Conservation (phyloP, 2,113 vertebrate genomes). For the Gnathonemus longibarbis region DNA sequence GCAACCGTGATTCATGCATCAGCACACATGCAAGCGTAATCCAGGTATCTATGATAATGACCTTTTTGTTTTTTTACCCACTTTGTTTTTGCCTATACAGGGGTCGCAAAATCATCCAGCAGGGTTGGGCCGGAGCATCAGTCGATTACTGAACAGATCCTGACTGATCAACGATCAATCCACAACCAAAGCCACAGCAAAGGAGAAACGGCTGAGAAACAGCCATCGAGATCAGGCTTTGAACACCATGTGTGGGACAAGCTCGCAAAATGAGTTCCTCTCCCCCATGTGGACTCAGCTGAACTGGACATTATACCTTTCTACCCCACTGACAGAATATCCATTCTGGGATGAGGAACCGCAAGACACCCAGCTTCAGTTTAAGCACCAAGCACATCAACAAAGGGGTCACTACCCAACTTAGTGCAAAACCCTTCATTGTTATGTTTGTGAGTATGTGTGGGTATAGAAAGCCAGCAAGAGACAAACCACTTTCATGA, state of each 20-base stretch:
- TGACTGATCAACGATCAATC: not conserved
- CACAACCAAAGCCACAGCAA: not conserved
- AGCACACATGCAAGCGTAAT: not conserved
- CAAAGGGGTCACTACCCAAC: not conserved
- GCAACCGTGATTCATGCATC: not conserved
- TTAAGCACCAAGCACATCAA: not conserved
- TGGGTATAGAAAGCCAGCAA: not conserved
- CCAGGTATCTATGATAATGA: not conserved
- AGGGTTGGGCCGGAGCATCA: not conserved
- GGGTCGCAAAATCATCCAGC: not conserved
- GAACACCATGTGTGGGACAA: not conserved
- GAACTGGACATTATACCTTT: not conserved
- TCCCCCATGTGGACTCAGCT: not conserved
- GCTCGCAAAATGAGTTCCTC: not conserved
- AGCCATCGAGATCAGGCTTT: not conserved
- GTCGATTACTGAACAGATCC: not conserved
- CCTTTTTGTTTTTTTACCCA: not conserved
- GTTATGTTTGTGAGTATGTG: not conserved
- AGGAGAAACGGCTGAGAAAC: not conserved
- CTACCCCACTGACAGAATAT: not conserved
- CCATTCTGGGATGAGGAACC: not conserved
- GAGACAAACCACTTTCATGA: not conserved
- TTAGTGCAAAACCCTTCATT: not conserved
- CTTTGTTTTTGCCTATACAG: not conserved
- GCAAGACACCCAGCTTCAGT: not conserved